phyloP scores from a whole-genome alignment of 1,140 invertebrate genomes.

The Cherax quadricarinatus region DNA sequence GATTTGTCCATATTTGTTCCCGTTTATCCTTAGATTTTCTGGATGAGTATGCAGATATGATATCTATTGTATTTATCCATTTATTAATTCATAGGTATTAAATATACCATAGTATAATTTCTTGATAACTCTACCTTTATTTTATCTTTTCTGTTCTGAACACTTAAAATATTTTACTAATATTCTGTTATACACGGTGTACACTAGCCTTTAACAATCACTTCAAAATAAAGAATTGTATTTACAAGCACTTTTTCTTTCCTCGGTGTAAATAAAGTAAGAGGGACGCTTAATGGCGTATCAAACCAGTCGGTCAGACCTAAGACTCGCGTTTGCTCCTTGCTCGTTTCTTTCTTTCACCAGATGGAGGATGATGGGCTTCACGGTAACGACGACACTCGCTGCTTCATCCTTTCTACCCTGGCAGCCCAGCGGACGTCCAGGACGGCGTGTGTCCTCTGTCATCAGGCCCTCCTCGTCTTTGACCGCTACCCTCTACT shows the following conservation, averaged over 20 bases:
- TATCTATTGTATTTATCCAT: not conserved
- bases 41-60: not conserved
- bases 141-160: too few relatives aligned
- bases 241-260: too few relatives aligned
- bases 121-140: too few relatives aligned
- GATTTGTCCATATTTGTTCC: too few relatives aligned
- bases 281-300: not conserved
- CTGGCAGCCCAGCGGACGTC: slow-evolving; percentile 90
- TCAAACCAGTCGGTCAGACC: not conserved
- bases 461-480: slow-evolving; percentile 90
- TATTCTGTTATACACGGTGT: too few relatives aligned
- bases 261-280: too few relatives aligned
- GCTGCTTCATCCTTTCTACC: slow-evolving; percentile 93
- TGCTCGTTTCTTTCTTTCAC: slow-evolving; percentile 49
- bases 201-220: too few relatives aligned
- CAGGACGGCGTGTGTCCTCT: slow-evolving; percentile 91
- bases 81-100: not conserved
- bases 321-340: slow-evolving; percentile 73
- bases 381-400: slow-evolving; percentile 97
- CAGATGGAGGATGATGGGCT: slow-evolving; percentile 98
- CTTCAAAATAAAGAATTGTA: too few relatives aligned
- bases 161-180: too few relatives aligned
- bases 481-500: slow-evolving; percentile 98
- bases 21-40: too few relatives aligned
- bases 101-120: too few relatives aligned